phyloP scores from a whole-genome alignment of 1,140 invertebrate species.

The Psilanteris sp. region DNA sequence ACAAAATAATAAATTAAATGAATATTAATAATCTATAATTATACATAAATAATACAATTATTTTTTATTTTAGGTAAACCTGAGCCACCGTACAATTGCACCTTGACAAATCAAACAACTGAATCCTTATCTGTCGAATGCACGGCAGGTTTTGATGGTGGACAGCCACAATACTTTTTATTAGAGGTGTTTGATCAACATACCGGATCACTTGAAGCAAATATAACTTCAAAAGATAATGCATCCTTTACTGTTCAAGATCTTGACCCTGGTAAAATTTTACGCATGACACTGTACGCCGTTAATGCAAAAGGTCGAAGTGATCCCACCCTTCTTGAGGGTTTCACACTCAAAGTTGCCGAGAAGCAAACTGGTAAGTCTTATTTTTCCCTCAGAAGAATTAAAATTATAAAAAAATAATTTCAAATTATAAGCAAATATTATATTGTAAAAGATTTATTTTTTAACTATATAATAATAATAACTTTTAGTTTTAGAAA shows the following conservation, averaged over 20 bases:
- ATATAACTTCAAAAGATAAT: conserved; percentile 84
- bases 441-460: too few species aligned
- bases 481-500: too few species aligned
- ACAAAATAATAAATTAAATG: too few species aligned
- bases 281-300: conserved; percentile 87
- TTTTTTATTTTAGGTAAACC: conserved; percentile 83
- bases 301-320: conserved; percentile 92
- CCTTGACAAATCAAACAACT: conserved; percentile 88
- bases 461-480: too few species aligned
- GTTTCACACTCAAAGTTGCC: conserved; percentile 88
- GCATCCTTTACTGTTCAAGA: conserved; percentile 85
- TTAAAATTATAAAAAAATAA: too few species aligned
- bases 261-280: conserved; percentile 84
- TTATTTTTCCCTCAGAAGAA: too few species aligned
- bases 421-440: too few species aligned
- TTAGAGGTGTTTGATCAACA: conserved; percentile 87
- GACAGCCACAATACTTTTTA: conserved; percentile 85
- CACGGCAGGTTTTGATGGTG: conserved; percentile 88
- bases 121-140: conserved; percentile 89
- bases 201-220: conserved; percentile 83
- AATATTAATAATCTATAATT: too few species aligned
- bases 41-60: too few species aligned
- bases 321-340: conserved; percentile 88
- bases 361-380: conserved; percentile 90
- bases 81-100: conserved; percentile 89